Base-by-base conservation (phyloP, 2,888 invertebrate species). In the Chrysopilus asiliformis region DNA sequence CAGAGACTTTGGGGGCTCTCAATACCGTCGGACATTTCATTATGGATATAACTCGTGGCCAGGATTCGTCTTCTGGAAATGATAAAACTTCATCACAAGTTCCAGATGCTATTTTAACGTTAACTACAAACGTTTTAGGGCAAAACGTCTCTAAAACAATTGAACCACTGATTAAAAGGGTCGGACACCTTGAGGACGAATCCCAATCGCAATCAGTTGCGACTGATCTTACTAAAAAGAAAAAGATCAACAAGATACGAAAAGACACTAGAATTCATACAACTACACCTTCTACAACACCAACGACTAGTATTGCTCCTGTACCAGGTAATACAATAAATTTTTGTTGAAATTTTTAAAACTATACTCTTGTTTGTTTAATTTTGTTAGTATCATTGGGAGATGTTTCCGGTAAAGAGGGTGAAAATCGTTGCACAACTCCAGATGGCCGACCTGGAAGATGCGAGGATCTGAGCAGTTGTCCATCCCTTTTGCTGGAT, bases 381-480 rank as follows among this genome's bases (percentile, higher is more conserved):
- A n/a, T n/a, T n/a, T n/a, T n/a, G n/a, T 18, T 14, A 37, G 31
- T 32, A 12, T 31, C 32, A 4, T 14, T 32, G 18, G 32, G 27
- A 10, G 38, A 64, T 25, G 45, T 65, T 2, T 59, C 65, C 3
- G 57, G 63, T 13, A 64, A 68, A 45, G 70, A 72, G 44, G 68
- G 71, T 10, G 70, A 72, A 32, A 75, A 74, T 48, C 65, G 66
- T 7, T 90, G 90, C 53, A 80, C 77, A 3, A 87, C 89, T 1
- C 86, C 90, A 1, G 80, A 78, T 47, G 85, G 85, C 1, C 68
- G 74, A 19, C 68, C 71, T 1, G 91, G 91, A 19, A 73, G 77
- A 43, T 91, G 91, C 52, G 81, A 86, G 53, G 90, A 91, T 55
- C 65, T 91, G 13, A 85, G 86, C 50, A 84, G 83, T 51, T 90